Evolutionary conservation across 2,888 invertebrate genomes (phyloP).

Genomic region (Drosophila pseudotalamancana): DNA sequence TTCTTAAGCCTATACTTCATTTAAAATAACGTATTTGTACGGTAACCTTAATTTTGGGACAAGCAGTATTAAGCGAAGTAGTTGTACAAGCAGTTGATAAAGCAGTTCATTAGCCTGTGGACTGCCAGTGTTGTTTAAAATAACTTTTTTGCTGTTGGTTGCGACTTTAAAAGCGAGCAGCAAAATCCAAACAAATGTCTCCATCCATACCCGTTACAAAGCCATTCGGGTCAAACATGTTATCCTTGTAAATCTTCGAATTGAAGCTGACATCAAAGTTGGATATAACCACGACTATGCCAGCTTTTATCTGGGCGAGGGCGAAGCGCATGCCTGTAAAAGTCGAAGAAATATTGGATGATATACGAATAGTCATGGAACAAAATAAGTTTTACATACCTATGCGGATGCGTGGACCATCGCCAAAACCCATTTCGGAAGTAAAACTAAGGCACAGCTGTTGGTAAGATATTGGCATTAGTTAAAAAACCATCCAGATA

Average conservation of each 20-base stretch:
- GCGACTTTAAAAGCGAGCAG: constrained; percentile 11
- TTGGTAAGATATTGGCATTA: no score
- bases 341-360: neutral
- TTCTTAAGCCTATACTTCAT: no score
- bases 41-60: no score
- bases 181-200: constrained; percentile 78
- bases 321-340: constrained; percentile 82
- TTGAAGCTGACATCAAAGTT: constrained; percentile 80
- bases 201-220: constrained; percentile 69
- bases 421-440: constrained; percentile 83
- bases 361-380: neutral
- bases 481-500: no score
- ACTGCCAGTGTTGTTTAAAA: no score
- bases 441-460: constrained; percentile 78
- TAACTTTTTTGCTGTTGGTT: no score
- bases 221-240: constrained; percentile 63
- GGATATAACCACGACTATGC: constrained; percentile 73
- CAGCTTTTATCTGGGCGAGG: constrained; percentile 79
- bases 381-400: constrained; percentile 44
- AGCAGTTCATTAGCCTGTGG: no score
- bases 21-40: no score
- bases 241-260: constrained; percentile 78
- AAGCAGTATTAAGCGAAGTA: no score
- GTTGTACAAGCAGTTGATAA: no score
- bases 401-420: constrained; percentile 81